phyloP scores from a whole-genome alignment of 2,797 vertebrate species.

The Brachymystax lenok region DNA sequence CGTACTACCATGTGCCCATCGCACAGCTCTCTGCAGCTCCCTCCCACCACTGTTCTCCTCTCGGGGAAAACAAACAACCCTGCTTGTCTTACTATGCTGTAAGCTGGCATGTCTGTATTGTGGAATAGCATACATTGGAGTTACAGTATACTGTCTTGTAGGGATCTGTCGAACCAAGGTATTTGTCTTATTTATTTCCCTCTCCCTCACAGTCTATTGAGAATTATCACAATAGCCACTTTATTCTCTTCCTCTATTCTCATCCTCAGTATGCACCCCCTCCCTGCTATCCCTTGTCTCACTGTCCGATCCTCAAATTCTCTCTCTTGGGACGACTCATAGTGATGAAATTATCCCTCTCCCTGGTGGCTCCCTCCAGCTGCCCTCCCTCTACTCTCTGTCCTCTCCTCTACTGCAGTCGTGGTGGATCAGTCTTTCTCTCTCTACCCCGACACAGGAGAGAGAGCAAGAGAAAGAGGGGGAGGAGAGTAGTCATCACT shows the following conservation, averaged over 20 bases:
- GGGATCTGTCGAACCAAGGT: background rate
- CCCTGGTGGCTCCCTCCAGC: background rate
- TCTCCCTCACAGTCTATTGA: background rate
- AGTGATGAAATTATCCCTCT: background rate
- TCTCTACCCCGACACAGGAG: background rate
- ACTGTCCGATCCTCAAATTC: background rate
- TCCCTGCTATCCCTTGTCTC: no score
- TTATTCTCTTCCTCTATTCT: no score
- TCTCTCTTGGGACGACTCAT: background rate
- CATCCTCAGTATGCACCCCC: no score
- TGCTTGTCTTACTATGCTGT: background rate
- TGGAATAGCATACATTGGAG: background rate
- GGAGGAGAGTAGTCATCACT: background rate
- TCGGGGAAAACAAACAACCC: background rate
- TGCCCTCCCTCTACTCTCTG: no score
- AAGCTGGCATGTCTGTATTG: background rate
- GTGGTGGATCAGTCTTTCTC: conserved; percentile 24
- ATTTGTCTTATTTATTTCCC: background rate
- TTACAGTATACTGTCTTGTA: background rate
- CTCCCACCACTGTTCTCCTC: background rate
- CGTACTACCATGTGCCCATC: background rate
- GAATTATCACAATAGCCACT: background rate
- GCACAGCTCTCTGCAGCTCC: background rate
- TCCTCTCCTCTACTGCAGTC: conserved; percentile 14
- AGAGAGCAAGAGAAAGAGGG: background rate